Conservation (phyloP, 2,888 invertebrate species). For the Bellardia pandia region DNA sequence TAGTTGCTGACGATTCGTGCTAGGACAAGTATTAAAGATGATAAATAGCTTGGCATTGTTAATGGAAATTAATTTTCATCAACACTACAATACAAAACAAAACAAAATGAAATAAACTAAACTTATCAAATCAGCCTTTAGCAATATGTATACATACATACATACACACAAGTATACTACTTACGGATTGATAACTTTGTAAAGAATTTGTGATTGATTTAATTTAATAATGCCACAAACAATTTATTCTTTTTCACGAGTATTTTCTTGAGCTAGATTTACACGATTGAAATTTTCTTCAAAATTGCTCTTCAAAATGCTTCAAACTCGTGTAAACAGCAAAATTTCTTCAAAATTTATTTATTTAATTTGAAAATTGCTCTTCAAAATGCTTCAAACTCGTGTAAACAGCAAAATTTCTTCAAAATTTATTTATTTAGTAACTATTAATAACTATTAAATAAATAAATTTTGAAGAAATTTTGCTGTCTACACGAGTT, state of each 20-base stretch:
- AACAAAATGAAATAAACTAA: background rate
- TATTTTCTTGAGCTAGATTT: too few relatives aligned
- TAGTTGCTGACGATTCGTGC: background rate
- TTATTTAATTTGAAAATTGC: too few relatives aligned
- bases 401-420: too few relatives aligned
- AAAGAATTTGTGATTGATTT: conserved; percentile 25
- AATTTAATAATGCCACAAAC: conserved; percentile 8
- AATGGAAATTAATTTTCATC: conserved; percentile 36
- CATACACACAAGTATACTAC: background rate
- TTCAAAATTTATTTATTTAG: too few relatives aligned
- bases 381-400: too few relatives aligned
- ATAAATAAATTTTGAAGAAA: too few relatives aligned
- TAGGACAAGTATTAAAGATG: conserved; percentile 16
- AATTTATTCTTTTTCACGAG: background rate
- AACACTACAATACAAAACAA: background rate
- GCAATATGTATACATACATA: background rate
- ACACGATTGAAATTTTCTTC: too few relatives aligned
- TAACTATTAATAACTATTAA: too few relatives aligned
- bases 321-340: too few relatives aligned
- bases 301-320: too few relatives aligned
- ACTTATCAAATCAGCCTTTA: background rate
- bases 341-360: too few relatives aligned
- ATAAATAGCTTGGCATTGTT: conserved; percentile 19
- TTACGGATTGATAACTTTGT: conserved; percentile 18
- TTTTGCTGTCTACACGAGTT: too few relatives aligned